Base-by-base conservation (phyloP, 2,113 vertebrate species). In the Hippocampus mohnikei region DNA sequence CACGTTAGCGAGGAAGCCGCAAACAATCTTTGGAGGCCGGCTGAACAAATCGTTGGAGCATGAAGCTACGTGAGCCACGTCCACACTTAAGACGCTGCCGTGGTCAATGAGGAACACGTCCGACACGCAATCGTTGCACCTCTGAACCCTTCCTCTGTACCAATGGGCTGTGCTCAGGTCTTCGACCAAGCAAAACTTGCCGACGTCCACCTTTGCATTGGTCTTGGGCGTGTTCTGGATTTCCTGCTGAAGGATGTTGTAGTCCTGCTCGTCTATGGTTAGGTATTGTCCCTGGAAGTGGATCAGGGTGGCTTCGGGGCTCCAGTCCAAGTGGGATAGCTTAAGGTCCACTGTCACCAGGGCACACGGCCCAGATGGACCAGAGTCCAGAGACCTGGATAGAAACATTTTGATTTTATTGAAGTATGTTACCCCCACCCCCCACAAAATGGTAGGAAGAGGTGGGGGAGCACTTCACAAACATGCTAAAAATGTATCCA, bases 61-160 rank as follows among this genome's bases (percentile, higher is more conserved):
- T 74, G 91, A 88, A 50, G 93, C 93, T 84, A 97, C 62, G 46
- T 74, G 89, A 1, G 46, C 25, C 7, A 84, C 63, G 25, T 84
- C 68, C 27, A 95, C 94, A 33, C 71, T 90, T 25, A 95, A 65
- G 20, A 94, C 66, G 9, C 91, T 91, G 11, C 96, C 96, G 11
- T 80, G 77, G 77, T 98, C 97, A 52, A 97, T 88, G n/a, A 98
- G 92, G 66, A 94, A 91, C 21, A 94, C 88, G 2, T 94, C 91
- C 76, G 71, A 94, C 21, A 83, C 41, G 55, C 85, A 77, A 0
- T 84, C 84, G 23, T 67, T 87, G 78, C 86, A 92, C 69, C 89
- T 89, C 74, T 95, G 81, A 73, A 97, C 88, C 91, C 92, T 92
- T 90, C 95, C 95, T 92, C 97, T 93, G 72, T 93, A 93, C 96